Base-by-base conservation (phyloP, 2,888 invertebrate genomes). In the Hypercompe scribonia region DNA sequence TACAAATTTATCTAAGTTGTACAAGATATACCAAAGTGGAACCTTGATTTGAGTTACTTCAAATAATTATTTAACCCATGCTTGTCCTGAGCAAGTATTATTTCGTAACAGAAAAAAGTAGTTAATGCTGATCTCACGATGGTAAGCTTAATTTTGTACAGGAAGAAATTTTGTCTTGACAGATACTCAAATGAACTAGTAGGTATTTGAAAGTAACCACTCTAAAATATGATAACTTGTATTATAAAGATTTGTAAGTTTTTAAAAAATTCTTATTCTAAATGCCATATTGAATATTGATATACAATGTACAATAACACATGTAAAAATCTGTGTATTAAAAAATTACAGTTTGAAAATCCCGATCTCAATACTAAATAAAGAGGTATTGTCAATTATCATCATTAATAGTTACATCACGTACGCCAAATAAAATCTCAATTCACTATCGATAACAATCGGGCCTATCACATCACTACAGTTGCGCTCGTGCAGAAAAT, bases 401-500 rank as follows among this genome's bases (percentile, higher is more conserved):
- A 46, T 28, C 34, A 74, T 78, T 28, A 69, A 39, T 0, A 82
- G 67, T 77, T 61, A 0, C 0, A 70, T 75, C 81, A 79, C 81
- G 81, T 79, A 67, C 46, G 28, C 42, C n/a, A 68, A 75, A 76
- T 61, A 73, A 78, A 79, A 77, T 84, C 78, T 65, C 63, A 78
- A 79, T 76, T 83, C 78, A 58, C 63, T 68, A 78, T 89, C 88
- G 87, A 87, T 86, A 86, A 83, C 71, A 71, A 74, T 78, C 39
- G 72, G 39, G 63, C 74, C 65, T 34, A 71, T 75, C 77, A 74
- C 90, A 87, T 81, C 91, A 89, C 91, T 91, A 88, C 50, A 67
- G 76, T 61, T 81, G 84, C 84, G 86, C 82, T 77, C 79, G 84
- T 84, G 87, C 85, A 89, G 86, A 88, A 89, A 92, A 88, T 92